Evolutionary conservation across 2,113 vertebrate genomes (phyloP).

Genomic region (Globicephala melas): DNA sequence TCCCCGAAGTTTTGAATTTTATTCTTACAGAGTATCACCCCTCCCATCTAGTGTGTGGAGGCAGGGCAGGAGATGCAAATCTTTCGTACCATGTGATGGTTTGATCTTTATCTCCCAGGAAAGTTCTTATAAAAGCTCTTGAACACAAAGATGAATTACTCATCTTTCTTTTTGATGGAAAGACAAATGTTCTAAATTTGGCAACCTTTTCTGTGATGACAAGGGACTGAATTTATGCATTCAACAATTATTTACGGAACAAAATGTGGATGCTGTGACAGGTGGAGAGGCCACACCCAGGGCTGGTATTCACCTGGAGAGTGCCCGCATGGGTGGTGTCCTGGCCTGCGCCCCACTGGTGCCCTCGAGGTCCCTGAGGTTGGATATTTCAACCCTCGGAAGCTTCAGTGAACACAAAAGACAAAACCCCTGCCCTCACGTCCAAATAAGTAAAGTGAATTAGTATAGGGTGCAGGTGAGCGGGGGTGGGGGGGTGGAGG

Average conservation of each 20-base stretch:
- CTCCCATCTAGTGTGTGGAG: not conserved
- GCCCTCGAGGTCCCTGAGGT: not conserved
- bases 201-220: constrained; percentile 26
- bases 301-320: not conserved
- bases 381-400: not conserved
- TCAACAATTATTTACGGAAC: not conserved
- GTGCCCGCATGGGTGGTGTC: not conserved
- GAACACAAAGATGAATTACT: constrained; percentile 17
- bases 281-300: constrained; percentile 18
- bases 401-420: not conserved
- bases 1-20: not conserved
- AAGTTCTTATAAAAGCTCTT: constrained; percentile 11
- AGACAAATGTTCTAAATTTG: constrained; percentile 35
- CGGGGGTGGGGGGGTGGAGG: not conserved
- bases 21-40: not conserved
- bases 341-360: not conserved
- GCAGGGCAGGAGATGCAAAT: not conserved
- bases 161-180: constrained; percentile 24
- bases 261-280: constrained; percentile 51
- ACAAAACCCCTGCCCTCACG: not conserved
- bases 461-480: not conserved
- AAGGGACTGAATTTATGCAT: constrained; percentile 25
- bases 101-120: not conserved
- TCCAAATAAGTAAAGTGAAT: not conserved
- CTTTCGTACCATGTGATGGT: not conserved